These are phyloP conservation scores for Bufo bufo DNA, from an alignment of 2,113 vertebrate species.

Conservation along the genomic window DNA sequence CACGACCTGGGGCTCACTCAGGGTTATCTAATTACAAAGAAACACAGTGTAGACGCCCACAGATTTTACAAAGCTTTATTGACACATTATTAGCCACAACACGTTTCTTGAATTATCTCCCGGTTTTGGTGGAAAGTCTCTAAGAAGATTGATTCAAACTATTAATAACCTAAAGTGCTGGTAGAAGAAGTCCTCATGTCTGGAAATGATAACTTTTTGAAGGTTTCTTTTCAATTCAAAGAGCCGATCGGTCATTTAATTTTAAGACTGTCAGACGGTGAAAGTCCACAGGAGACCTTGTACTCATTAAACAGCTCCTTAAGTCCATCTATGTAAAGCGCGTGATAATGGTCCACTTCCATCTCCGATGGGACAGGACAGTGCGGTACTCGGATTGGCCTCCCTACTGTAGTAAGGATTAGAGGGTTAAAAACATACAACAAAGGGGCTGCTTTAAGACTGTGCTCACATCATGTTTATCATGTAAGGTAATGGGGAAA, in stretches of 20 bases:
- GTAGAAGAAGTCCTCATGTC: background rate
- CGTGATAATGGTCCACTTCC: constrained; percentile 77
- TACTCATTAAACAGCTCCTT: constrained; percentile 76
- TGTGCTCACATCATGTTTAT: too few relatives aligned
- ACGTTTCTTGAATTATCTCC: background rate
- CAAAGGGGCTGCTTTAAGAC: too few relatives aligned
- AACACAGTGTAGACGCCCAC: background rate
- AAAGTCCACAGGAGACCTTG: constrained; percentile 76
- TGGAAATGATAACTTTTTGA: background rate
- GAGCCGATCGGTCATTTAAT: constrained; percentile 63
- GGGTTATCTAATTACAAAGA: background rate
- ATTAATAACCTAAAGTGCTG: background rate
- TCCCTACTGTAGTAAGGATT: constrained; percentile 71
- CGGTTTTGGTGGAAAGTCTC: background rate
- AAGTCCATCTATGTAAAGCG: constrained; percentile 74
- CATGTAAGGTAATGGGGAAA: too few relatives aligned
- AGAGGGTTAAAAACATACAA: background rate
- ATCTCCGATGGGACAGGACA: constrained; percentile 64
- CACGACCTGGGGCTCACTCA: background rate
- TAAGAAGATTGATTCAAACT: background rate
- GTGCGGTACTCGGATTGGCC: constrained; percentile 74
- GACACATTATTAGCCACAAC: background rate
- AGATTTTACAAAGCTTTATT: background rate
- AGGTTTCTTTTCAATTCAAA: background rate
- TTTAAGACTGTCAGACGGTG: constrained; percentile 68